phyloP scores from a whole-genome alignment of 2,888 invertebrate genomes.

The Zeuzera pyrina region DNA sequence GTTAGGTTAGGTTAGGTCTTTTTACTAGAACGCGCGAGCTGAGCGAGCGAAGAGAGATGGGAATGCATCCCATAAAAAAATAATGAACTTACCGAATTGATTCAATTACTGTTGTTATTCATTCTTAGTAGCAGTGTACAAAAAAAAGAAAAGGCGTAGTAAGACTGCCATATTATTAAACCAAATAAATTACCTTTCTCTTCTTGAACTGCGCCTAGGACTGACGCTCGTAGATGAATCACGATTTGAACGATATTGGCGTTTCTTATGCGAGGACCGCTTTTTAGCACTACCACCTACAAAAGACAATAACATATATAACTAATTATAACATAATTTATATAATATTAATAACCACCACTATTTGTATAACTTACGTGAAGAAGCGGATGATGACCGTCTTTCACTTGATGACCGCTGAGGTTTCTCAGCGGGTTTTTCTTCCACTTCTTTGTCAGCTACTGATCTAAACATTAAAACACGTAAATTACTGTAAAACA shows the following conservation, averaged over 20 bases:
- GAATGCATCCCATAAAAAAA: no score
- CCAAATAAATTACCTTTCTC: slow-evolving; percentile 56
- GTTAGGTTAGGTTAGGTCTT: no score
- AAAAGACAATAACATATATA: slow-evolving; percentile 2
- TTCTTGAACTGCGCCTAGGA: slow-evolving; percentile 64
- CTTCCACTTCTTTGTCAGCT: slow-evolving; percentile 37
- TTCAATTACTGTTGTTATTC: no score
- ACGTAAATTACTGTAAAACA: not conserved
- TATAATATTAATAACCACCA: not conserved
- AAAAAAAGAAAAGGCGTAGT: no score
- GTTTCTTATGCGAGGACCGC: slow-evolving; percentile 87
- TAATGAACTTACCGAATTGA: no score
- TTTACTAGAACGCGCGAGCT: no score
- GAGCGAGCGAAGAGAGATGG: no score
- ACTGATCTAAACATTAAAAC: slow-evolving; percentile 24
- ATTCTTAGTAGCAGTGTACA: no score
- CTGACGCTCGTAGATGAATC: slow-evolving; percentile 80
- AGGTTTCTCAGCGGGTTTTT: slow-evolving; percentile 45
- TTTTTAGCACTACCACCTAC: slow-evolving; percentile 76
- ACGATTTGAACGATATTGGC: slow-evolving; percentile 90
- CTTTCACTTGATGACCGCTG: slow-evolving; percentile 50
- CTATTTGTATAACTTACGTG: slow-evolving; percentile 34
- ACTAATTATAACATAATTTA: not conserved
- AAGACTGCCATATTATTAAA: not conserved
- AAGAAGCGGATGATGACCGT: slow-evolving; percentile 58